Evolutionary conservation across 2,888 invertebrate genomes (phyloP).

Genomic region (Chymomyza fuscimana): DNA sequence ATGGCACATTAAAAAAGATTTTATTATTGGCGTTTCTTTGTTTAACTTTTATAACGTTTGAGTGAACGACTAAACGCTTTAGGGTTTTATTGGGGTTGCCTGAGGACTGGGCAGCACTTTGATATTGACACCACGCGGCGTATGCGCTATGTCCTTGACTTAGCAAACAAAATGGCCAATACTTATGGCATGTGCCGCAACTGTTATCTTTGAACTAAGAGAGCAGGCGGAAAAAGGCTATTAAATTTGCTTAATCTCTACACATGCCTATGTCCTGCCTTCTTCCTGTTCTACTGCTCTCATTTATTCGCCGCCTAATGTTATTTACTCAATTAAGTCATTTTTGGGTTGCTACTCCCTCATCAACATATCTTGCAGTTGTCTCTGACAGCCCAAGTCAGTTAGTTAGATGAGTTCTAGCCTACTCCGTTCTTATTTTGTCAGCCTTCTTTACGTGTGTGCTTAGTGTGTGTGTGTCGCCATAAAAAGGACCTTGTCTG

Average conservation of each 20-base stretch:
- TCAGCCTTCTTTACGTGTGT: not conserved
- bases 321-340: conserved; percentile 6
- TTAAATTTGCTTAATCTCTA: not conserved
- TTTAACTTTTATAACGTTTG: not conserved
- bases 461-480: not conserved
- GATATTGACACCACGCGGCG: not conserved
- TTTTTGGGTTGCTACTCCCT: not conserved
- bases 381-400: not conserved
- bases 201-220: not conserved
- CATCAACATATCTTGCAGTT: not conserved
- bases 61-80: not conserved
- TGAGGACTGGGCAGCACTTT: not conserved
- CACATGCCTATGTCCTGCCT: not conserved
- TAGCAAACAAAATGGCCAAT: not conserved
- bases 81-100: not conserved
- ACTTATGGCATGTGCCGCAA: not conserved
- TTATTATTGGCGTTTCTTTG: conserved; percentile 1
- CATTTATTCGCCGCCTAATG: not conserved
- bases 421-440: not conserved
- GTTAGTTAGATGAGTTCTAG: not conserved
- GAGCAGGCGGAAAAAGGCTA: not conserved
- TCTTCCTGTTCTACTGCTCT: not conserved
- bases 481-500: not conserved
- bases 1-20: conserved; percentile 15
- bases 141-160: not conserved